Conservation (phyloP, 2,888 invertebrate genomes). For the Ornithoptera alexandrae region DNA sequence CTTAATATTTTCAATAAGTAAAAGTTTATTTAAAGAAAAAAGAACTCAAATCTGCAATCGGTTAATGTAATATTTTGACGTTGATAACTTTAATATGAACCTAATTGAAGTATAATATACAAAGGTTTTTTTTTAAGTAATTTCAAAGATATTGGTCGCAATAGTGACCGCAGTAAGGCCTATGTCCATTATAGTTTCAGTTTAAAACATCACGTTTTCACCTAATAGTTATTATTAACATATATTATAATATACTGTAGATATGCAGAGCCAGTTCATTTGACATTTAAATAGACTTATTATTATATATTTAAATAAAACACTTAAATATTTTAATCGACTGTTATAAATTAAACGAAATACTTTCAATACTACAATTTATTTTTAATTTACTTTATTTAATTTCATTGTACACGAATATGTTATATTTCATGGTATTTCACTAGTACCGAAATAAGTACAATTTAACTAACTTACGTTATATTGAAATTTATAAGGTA, state of each 20-base stretch:
- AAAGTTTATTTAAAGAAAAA: not conserved
- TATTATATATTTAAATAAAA: slow-evolving; percentile 55
- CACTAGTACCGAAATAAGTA: too few species aligned
- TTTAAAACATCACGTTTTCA: not conserved
- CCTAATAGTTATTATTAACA: not conserved
- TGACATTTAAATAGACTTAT: slow-evolving; percentile 70
- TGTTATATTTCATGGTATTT: too few species aligned
- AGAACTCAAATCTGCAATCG: not conserved
- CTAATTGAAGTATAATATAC: too few species aligned
- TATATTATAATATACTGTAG: slow-evolving; percentile 1
- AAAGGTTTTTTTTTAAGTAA: too few species aligned
- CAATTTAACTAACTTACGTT: too few species aligned
- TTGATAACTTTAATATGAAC: too few species aligned
- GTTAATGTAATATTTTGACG: too few species aligned
- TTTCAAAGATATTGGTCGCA: not conserved
- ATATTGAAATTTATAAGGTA: too few species aligned
- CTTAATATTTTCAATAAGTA: not conserved
- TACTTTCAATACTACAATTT: too few species aligned
- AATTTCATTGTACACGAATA: too few species aligned
- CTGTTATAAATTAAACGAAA: slow-evolving; percentile 36
- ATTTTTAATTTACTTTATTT: not conserved
- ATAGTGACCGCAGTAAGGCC: not conserved
- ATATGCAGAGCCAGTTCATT: slow-evolving; percentile 51
- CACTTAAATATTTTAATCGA: slow-evolving; percentile 42
- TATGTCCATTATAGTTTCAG: not conserved